These are phyloP conservation scores for Perizoma affinitatum DNA, from an alignment of 2,888 invertebrate genomes.

Conservation along the genomic window DNA sequence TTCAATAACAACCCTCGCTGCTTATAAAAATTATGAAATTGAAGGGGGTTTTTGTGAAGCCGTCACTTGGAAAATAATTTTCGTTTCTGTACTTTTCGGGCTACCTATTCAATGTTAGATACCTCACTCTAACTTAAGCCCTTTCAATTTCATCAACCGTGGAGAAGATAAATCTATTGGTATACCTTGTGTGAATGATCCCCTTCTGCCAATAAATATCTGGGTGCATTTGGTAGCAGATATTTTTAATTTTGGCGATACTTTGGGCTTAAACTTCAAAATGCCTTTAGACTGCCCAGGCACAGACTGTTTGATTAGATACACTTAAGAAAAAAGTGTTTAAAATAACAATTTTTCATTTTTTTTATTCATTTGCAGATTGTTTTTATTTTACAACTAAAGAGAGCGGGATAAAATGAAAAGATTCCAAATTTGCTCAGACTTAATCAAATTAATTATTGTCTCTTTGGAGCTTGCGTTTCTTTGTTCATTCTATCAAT, in stretches of 20 bases:
- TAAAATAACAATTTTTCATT: too few species aligned
- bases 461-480: slow-evolving; percentile 44
- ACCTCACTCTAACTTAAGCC: slow-evolving; percentile 11
- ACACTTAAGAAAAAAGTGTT: too few species aligned
- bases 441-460: slow-evolving; percentile 69
- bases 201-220: too few species aligned
- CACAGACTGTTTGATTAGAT: too few species aligned
- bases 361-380: slow-evolving; percentile 8
- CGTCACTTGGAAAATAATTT: slow-evolving; percentile 53
- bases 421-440: slow-evolving; percentile 61
- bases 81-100: slow-evolving; percentile 21
- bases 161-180: background rate
- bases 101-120: slow-evolving; percentile 22
- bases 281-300: too few species aligned
- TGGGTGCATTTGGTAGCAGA: too few species aligned
- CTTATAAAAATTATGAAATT: slow-evolving; percentile 61
- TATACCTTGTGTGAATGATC: too few species aligned
- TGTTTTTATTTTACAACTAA: slow-evolving; percentile 45
- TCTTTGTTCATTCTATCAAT: slow-evolving; percentile 54
- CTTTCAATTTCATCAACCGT: slow-evolving; percentile 4
- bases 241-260: too few species aligned
- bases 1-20: slow-evolving; percentile 65
- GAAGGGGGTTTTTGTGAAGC: slow-evolving; percentile 56
- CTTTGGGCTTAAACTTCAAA: too few species aligned
- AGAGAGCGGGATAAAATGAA: slow-evolving; percentile 54